These are phyloP conservation scores for Eledona agricola DNA, from an alignment of 2,888 invertebrate species.

Conservation along the genomic window DNA sequence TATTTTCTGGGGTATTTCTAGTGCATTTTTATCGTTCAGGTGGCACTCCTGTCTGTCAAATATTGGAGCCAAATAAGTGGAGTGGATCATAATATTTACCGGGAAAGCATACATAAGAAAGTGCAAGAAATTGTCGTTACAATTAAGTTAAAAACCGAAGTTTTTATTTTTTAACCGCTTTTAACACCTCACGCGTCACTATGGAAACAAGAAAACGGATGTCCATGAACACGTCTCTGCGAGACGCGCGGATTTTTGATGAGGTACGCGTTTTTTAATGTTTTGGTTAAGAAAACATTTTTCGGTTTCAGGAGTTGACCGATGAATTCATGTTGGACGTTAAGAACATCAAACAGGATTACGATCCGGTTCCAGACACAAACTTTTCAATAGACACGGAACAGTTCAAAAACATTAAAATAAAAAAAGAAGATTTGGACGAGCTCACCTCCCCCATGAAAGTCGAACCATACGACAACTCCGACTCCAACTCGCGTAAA, in stretches of 20 bases:
- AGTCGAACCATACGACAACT: conserved; percentile 31
- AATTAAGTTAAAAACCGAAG: no score
- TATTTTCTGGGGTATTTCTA: no score
- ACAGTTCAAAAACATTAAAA: conserved; percentile 42
- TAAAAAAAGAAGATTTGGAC: conserved; percentile 38
- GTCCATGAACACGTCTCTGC: conserved; percentile 54
- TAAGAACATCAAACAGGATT: conserved; percentile 37
- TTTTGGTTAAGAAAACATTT: conserved; percentile 3
- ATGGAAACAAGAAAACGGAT: conserved; percentile 30
- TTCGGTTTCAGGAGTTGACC: conserved; percentile 47
- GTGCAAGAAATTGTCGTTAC: no score
- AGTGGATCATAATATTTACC: no score
- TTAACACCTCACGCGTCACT: no score
- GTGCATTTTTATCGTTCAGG: no score
- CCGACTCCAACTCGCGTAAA: conserved; percentile 26
- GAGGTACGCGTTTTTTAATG: conserved; percentile 45
- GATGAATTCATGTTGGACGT: conserved; percentile 27
- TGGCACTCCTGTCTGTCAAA: no score
- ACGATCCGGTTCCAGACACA: conserved; percentile 35
- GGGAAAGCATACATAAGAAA: no score
- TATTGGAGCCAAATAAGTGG: no score
- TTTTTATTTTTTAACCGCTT: no score
- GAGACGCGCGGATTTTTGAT: conserved; percentile 55
- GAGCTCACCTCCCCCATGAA: conserved; percentile 40
- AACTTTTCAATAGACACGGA: conserved; percentile 49